Conservation (phyloP, 2,888 invertebrate species). For the Phorcus lineatus region DNA sequence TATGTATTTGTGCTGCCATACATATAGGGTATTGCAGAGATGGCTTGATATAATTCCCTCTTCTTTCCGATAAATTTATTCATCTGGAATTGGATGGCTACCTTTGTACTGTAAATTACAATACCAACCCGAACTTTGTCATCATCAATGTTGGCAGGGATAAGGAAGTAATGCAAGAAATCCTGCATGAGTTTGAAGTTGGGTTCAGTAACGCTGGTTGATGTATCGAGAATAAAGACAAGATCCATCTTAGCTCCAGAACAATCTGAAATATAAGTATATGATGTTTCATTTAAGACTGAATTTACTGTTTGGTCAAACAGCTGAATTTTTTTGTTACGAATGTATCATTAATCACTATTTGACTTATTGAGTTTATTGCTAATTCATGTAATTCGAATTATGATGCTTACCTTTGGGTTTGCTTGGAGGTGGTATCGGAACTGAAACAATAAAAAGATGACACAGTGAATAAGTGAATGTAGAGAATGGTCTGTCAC, state of each 20-base stretch:
- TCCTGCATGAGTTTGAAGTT: constrained; percentile 69
- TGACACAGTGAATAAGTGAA: too few species aligned
- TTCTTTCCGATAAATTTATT: constrained; percentile 53
- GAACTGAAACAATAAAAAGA: too few species aligned
- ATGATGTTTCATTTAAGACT: too few species aligned
- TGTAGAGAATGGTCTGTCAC: too few species aligned
- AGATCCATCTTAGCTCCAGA: constrained; percentile 61
- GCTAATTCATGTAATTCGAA: too few species aligned
- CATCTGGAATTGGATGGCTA: constrained; percentile 65
- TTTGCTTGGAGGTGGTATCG: too few species aligned
- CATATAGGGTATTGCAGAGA: constrained; percentile 58
- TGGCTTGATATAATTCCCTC: constrained; percentile 48
- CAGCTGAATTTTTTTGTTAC: too few species aligned
- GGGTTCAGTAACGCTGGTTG: constrained; percentile 68
- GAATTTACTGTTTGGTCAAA: too few species aligned
- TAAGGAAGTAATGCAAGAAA: constrained; percentile 65
- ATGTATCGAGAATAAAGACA: constrained; percentile 71
- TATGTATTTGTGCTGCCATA: constrained; percentile 68
- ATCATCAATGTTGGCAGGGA: constrained; percentile 56
- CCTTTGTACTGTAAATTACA: constrained; percentile 65
- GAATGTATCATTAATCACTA: too few species aligned
- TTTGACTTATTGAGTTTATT: too few species aligned
- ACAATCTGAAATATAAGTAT: constrained; percentile 39
- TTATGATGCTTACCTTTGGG: too few species aligned
- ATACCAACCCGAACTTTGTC: constrained; percentile 65